Evolutionary conservation across 2,888 invertebrate genomes (phyloP), one percentile per base, ranked within the genome.

Genomic region (Chrysomela aeneicollis): DNA sequence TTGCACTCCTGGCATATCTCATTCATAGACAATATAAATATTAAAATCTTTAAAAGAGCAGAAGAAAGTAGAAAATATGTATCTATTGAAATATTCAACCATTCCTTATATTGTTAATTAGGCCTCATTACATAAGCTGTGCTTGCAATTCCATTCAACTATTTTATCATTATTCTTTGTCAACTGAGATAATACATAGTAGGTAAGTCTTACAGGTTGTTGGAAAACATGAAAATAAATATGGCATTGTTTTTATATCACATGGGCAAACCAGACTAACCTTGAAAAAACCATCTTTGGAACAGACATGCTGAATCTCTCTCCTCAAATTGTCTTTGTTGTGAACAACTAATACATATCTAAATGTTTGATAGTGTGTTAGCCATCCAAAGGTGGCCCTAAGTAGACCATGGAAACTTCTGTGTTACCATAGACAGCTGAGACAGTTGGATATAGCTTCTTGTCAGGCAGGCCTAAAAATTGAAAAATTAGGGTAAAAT

Each of bases 401-500:
- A 97, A 86, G 83, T 99, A 99, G 49, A 98, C 95, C 97, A 99
- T 98, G 37, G 98, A 97, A 46, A 99, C 97, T 87, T 99, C 98
- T 53, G 98, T 98, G 82, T 99, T 98, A 66, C 98, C 98, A 85
- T 98, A 99, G 10, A 99, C 98, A 66, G 98, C 98, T 54, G 98
- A 97, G 59, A 98, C 94, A 66, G 98, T 94, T 66, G 98, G 98
- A 83, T 92, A 99, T 59, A 98, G 86, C 82, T 91, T 92, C 81
- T 94, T 95, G 79, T 93, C 93, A 61, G 98, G 97, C 82, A 98
- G 88, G 75, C 95, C 94, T 94, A 82, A 61, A 8, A 19, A 86
- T 80, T 63, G 32, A 53, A 65, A 52, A 18, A 57, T 61, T n/a
- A n/a, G n/a, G n/a, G n/a, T n/a, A n/a, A n/a, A n/a, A n/a, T n/a